Evolutionary conservation across 2,888 invertebrate species (phyloP).

Genomic region (Steinernema scapterisci): DNA sequence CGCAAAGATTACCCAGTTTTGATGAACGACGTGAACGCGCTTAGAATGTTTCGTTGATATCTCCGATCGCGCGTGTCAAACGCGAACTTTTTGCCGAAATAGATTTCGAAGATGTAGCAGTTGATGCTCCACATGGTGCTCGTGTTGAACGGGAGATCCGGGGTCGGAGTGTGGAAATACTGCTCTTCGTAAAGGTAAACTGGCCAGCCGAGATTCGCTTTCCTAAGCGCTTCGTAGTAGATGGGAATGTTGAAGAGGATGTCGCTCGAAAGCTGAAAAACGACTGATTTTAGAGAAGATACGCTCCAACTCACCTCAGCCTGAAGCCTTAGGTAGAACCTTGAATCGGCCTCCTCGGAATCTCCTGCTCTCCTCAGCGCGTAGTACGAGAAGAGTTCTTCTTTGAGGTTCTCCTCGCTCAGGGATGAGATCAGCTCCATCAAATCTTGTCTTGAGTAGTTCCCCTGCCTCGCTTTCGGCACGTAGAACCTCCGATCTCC

Average conservation of each 20-base stretch:
- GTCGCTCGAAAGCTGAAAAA: neutral
- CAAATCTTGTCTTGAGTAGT: neutral
- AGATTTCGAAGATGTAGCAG: neutral
- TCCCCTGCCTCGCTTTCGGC: neutral
- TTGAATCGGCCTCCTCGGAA: neutral
- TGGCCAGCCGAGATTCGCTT: neutral
- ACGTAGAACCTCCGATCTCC: neutral
- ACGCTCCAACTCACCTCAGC: neutral
- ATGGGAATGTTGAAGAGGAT: slow-evolving; percentile 27
- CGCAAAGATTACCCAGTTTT: neutral
- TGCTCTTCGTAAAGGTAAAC: slow-evolving; percentile 17
- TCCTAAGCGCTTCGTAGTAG: neutral
- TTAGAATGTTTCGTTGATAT: neutral
- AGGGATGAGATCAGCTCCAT: neutral
- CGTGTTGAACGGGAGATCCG: neutral
- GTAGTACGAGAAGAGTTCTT: neutral
- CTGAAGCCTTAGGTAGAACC: neutral
- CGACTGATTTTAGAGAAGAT: neutral
- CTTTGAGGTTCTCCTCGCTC: neutral
- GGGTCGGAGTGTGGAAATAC: neutral
- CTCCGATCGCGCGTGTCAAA: neutral
- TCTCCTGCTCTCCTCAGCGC: neutral
- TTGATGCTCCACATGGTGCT: neutral
- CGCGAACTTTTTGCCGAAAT: neutral
- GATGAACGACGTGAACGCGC: neutral